phyloP scores from a whole-genome alignment of 23 tunicate species.

The Corella eumyota region DNA sequence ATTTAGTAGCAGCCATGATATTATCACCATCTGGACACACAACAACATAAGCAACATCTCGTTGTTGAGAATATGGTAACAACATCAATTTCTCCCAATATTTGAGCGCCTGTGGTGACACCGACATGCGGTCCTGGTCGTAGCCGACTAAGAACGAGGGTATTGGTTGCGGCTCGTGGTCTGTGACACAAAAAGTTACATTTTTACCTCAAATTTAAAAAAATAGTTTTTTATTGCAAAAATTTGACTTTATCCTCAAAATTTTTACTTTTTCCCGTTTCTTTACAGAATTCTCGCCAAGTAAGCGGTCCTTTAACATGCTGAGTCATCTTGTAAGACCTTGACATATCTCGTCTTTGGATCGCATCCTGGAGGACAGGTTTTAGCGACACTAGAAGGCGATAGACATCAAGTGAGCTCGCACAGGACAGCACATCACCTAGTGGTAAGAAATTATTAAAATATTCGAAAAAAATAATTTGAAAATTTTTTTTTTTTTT shows the following conservation, averaged over 20 bases:
- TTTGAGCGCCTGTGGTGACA: conserved; percentile 63
- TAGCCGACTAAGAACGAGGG: conserved; percentile 75
- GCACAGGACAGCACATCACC: conserved; percentile 29
- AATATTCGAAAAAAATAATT: not conserved
- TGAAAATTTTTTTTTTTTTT: not conserved
- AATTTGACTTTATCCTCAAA: not conserved
- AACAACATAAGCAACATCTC: conserved; percentile 54
- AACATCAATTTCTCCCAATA: conserved; percentile 77
- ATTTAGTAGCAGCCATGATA: conserved; percentile 7
- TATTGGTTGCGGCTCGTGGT: conserved; percentile 70
- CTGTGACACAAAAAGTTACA: conserved; percentile 9
- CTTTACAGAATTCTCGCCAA: conserved; percentile 97
- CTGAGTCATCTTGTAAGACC: conserved; percentile 56
- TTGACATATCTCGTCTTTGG: conserved; percentile 44
- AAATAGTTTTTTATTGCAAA: not conserved
- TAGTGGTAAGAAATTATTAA: not conserved
- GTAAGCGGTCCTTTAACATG: conserved; percentile 96
- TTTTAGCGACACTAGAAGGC: conserved; percentile 48
- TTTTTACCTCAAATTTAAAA: not conserved
- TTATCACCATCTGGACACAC: conserved; percentile 54
- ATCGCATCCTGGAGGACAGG: conserved; percentile 93
- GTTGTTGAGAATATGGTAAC: conserved; percentile 65
- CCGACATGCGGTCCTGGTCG: conserved; percentile 55
- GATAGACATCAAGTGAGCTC: conserved; percentile 33
- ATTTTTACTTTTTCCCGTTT: conserved; percentile 50